These are phyloP conservation scores for Caenorhabditis panamensis DNA, from an alignment of 2,888 invertebrate genomes.

Conservation along the genomic window DNA sequence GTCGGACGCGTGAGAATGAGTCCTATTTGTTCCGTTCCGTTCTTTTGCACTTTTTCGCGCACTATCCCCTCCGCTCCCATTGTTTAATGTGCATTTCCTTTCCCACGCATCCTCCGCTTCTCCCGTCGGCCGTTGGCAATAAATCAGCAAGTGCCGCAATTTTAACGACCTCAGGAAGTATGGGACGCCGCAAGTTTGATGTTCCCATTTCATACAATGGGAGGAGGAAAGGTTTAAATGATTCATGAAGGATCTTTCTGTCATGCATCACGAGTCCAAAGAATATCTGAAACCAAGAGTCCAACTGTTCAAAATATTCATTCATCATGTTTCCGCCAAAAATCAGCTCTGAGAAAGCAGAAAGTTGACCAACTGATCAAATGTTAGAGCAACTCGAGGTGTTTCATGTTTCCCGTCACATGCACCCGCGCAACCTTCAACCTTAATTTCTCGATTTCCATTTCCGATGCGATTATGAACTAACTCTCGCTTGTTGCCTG, in stretches of 20 bases:
- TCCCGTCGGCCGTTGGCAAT: conserved; percentile 11
- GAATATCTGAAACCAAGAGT: conserved; percentile 10
- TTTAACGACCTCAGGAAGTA: conserved; percentile 22
- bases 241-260: not conserved
- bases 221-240: conserved; percentile 5
- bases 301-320: not conserved
- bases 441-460: conserved; percentile 5
- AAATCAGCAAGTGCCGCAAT: conserved; percentile 40
- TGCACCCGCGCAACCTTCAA: conserved; percentile 1
- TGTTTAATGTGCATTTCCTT: conserved; percentile 25
- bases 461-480: conserved; percentile 56
- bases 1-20: not conserved
- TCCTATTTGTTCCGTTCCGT: not conserved
- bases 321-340: not conserved
- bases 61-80: not conserved
- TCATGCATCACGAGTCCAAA: not conserved
- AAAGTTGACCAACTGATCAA: conserved; percentile 31
- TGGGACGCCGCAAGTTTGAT: conserved; percentile 31
- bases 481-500: conserved; percentile 35
- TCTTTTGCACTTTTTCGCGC: not conserved
- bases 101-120: conserved; percentile 40
- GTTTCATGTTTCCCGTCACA: no score
- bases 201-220: conserved; percentile 23
- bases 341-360: not conserved
- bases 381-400: not conserved